A percentile compares a stretch with the other conserved stretches of the same genome.
phyloP scores from a whole-genome alignment of 2,888 invertebrate species.

The Argyresthia albistria region DNA sequence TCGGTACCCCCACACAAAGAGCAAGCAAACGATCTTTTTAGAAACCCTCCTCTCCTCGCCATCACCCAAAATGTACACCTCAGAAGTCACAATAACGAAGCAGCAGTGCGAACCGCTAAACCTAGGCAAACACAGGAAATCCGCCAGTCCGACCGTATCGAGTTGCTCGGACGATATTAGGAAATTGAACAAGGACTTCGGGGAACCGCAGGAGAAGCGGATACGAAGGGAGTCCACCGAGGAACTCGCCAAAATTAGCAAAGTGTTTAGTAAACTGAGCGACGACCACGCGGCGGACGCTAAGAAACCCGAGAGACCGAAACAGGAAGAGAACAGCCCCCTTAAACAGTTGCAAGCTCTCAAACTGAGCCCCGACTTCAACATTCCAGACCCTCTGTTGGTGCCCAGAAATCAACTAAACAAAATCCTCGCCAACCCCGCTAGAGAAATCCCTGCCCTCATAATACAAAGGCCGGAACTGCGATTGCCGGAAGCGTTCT shows the following conservation, averaged over 20 bases:
- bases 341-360: slow-evolving; percentile 80
- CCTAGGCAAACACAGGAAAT: slow-evolving; percentile 77
- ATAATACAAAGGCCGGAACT: slow-evolving; percentile 81
- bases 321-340: slow-evolving; percentile 72
- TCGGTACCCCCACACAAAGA: slow-evolving; percentile 56
- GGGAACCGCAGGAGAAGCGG: slow-evolving; percentile 60
- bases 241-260: slow-evolving; percentile 47
- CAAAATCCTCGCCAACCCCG: slow-evolving; percentile 79
- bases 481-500: slow-evolving; percentile 80
- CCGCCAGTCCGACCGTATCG: slow-evolving; percentile 81
- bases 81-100: slow-evolving; percentile 67
- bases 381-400: slow-evolving; percentile 86
- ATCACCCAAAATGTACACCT: slow-evolving; percentile 71
- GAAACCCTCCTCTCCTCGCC: slow-evolving; percentile 76
- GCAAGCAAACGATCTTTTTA: slow-evolving; percentile 70
- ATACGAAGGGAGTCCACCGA: slow-evolving; percentile 44
- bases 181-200: slow-evolving; percentile 65
- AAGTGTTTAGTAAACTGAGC: slow-evolving; percentile 41
- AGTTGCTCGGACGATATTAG: slow-evolving; percentile 82
- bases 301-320: slow-evolving; percentile 33
- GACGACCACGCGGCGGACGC: slow-evolving; percentile 29
- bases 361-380: slow-evolving; percentile 75
- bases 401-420: slow-evolving; percentile 84
- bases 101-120: slow-evolving; percentile 79
- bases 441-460: slow-evolving; percentile 82